These are phyloP conservation scores for Gnatocerus cornutus DNA, from an alignment of 2,888 invertebrate genomes.

Conservation along the genomic window DNA sequence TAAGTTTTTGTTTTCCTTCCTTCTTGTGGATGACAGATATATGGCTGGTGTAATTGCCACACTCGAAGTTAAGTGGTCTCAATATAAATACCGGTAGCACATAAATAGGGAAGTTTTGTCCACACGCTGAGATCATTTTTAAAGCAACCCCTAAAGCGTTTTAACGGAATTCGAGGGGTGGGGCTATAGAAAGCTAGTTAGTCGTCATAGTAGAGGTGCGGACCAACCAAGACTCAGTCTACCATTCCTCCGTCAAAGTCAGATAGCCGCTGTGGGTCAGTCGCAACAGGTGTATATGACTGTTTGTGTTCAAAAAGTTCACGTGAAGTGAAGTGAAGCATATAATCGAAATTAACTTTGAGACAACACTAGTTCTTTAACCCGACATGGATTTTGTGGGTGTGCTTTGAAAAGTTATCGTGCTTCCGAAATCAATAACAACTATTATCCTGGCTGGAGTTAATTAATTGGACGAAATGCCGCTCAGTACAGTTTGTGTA, in stretches of 20 bases:
- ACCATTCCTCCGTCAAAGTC: slow-evolving; percentile 24
- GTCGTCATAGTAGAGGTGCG: slow-evolving; percentile 31
- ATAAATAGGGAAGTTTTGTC: slow-evolving; percentile 5
- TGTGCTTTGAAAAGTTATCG: slow-evolving; percentile 38
- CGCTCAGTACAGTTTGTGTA: slow-evolving; percentile 60
- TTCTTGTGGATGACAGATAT: slow-evolving; percentile 23
- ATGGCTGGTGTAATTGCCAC: slow-evolving; percentile 12
- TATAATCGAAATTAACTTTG: slow-evolving; percentile 6
- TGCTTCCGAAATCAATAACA: slow-evolving; percentile 36
- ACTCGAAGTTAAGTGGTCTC: slow-evolving; percentile 25
- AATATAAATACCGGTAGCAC: slow-evolving; percentile 22
- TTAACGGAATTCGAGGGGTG: slow-evolving; percentile 40
- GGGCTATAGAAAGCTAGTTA: slow-evolving; percentile 39
- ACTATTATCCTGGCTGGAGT: slow-evolving; percentile 21
- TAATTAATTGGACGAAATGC: slow-evolving; percentile 53
- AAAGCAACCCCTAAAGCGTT: slow-evolving; percentile 29
- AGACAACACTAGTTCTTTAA: neutral
- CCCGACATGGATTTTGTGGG: slow-evolving; percentile 19
- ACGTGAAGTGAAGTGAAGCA: slow-evolving; percentile 27
- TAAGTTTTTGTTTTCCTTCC: neutral
- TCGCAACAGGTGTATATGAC: slow-evolving; percentile 40
- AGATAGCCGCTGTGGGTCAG: slow-evolving; percentile 35
- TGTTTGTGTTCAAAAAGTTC: slow-evolving; percentile 19
- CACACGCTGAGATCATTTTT: too few species aligned
- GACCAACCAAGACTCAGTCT: slow-evolving; percentile 21